Conservation (phyloP, 2,113 vertebrate genomes). For the Pseudopipra pipra region DNA sequence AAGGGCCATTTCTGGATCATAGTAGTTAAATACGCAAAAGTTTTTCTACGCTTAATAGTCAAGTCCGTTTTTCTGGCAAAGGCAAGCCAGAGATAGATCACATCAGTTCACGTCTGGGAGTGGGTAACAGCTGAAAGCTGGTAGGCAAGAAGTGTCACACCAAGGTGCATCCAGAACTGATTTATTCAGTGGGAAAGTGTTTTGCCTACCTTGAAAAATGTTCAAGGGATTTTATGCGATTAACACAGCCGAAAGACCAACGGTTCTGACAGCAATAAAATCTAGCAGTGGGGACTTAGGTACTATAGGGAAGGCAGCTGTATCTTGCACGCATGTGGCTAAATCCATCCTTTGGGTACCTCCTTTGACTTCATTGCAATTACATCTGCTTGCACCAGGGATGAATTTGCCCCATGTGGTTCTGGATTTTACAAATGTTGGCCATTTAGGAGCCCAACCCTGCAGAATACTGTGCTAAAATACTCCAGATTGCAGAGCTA, state of each 20-base stretch:
- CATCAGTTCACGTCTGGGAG: slow-evolving; percentile 15
- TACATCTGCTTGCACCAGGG: neutral
- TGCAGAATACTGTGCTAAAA: neutral
- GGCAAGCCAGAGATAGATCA: slow-evolving; percentile 29
- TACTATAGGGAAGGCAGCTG: neutral
- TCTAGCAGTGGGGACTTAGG: neutral
- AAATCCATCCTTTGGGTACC: slow-evolving; percentile 36
- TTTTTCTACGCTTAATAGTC: slow-evolving; percentile 39
- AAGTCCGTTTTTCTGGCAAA: slow-evolving; percentile 60
- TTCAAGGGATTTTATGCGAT: neutral
- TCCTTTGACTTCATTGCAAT: neutral
- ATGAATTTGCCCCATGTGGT: slow-evolving; percentile 10
- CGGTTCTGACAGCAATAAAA: neutral
- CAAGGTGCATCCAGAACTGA: slow-evolving; percentile 54
- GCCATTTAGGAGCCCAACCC: neutral
- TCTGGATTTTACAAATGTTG: slow-evolving; percentile 3
- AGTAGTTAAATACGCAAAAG: slow-evolving; percentile 54
- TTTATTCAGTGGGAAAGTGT: slow-evolving; percentile 23
- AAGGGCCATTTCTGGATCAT: slow-evolving; percentile 61
- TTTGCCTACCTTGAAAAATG: neutral
- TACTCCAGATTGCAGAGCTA: neutral
- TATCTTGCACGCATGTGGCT: neutral
- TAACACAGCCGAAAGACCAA: slow-evolving; percentile 28
- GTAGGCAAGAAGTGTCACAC: slow-evolving; percentile 32
- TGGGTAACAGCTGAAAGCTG: slow-evolving; percentile 34